Conservation (phyloP, 2,113 vertebrate species). For the Nesogale talazaci region DNA sequence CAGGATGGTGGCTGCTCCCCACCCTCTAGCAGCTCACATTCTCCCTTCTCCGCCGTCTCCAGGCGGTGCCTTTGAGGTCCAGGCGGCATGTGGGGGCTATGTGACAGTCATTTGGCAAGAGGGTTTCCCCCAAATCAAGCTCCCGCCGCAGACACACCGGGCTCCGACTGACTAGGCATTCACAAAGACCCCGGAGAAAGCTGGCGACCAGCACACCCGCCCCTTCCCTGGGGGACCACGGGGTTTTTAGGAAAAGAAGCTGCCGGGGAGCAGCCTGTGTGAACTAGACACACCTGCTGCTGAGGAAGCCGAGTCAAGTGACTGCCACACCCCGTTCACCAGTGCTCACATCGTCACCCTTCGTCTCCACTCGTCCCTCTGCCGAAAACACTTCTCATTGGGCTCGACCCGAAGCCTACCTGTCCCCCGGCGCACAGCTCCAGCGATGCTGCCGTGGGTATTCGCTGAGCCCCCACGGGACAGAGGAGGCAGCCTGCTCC, state of each 20-base stretch:
- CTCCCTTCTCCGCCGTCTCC: neutral
- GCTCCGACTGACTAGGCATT: neutral
- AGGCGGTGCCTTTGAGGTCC: neutral
- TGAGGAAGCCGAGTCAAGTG: neutral
- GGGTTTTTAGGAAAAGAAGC: neutral
- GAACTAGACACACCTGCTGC: no score
- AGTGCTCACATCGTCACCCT: neutral
- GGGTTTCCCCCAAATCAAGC: neutral
- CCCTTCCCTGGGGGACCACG: neutral
- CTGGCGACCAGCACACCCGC: neutral
- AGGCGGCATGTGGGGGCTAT: neutral
- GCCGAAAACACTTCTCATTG: neutral
- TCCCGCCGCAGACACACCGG: neutral
- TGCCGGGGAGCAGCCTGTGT: no score
- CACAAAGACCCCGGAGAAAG: neutral
- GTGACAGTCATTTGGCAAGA: neutral
- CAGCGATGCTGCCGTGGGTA: constrained; percentile 31
- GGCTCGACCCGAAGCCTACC: neutral
- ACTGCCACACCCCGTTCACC: neutral
- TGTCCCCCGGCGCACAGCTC: neutral
- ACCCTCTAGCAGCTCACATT: neutral
- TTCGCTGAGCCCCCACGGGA: neutral
- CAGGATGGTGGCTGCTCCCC: neutral
- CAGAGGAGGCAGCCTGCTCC: no score
- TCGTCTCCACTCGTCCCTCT: neutral